Evolutionary conservation across 2,113 vertebrate genomes (phyloP), one percentile per base, ranked within the genome.

Genomic region (Crocuta crocuta): DNA sequence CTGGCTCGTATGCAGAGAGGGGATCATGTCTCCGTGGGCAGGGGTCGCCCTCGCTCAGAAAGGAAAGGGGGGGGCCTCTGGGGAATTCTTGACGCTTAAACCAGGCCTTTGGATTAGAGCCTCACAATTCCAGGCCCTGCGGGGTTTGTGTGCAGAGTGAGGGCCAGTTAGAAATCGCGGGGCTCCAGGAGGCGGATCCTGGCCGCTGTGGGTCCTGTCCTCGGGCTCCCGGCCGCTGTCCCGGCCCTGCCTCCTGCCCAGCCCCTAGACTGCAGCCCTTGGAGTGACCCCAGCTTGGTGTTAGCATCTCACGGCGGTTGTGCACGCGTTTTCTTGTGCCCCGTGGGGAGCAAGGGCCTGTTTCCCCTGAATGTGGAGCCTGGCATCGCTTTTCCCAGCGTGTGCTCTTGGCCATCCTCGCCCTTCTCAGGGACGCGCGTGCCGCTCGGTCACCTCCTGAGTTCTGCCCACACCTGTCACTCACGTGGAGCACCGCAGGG

Each of bases 1-100:
- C 16, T 1, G 16, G 19, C 10, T 10, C 7, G 33, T 26, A 4
- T 35, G 45, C 7, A 24, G 43, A 4, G 53, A 39, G 33, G 24
- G 10, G 0, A 0, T 6, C 48, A 7, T 26, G 87, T 43, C 35
- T 16, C 5, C 0, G 7, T 26, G 53, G 24, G 15, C 7, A 24
- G 26, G 24, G 35, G 23, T 15, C 4, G 12, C 71, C 73, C 17
- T 39, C 5, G 0, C 10, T 7, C 8, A 13, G 26, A 7, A 11
- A 83, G 61, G 73, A 71, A 33, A 28, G 23, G 31, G 12, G 12
- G n/a, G 31, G 2, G 35, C 35, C 10, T 78, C 16, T 13, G 0
- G 19, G 15, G 43, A 10, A 4, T 10, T 10, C 16, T 68, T 15
- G 1, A 35, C 19, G 74, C 71, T 48, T 78, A 61, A 55, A 17